phyloP scores from a whole-genome alignment of 2,888 invertebrate species.

The Melipona beecheii region DNA sequence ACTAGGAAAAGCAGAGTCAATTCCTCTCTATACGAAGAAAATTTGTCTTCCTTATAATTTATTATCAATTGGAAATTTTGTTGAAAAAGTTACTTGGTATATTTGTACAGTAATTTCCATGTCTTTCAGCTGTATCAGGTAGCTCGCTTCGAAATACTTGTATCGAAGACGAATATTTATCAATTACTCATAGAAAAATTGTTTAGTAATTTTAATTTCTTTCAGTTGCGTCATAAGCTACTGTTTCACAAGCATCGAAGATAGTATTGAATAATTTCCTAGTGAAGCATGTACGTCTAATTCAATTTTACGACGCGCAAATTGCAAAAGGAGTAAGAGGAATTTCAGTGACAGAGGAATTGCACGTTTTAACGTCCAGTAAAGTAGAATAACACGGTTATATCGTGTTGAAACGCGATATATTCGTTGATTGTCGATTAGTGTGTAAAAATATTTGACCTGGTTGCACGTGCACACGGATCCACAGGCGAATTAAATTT shows the following conservation, averaged over 20 bases:
- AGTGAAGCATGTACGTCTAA: neutral
- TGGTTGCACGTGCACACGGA: neutral
- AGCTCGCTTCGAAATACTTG: too few relatives aligned
- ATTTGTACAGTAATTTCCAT: too few relatives aligned
- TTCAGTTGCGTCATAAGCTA: too few relatives aligned
- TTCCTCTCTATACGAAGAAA: neutral
- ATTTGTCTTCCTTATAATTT: neutral
- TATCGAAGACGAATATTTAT: too few relatives aligned
- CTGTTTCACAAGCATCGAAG: neutral
- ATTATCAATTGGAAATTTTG: too few relatives aligned
- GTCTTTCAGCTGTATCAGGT: too few relatives aligned
- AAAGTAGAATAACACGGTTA: neutral
- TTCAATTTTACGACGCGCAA: neutral
- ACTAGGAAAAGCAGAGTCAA: neutral
- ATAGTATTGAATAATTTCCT: neutral
- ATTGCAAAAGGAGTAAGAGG: neutral
- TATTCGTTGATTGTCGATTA: neutral
- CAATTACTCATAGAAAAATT: too few relatives aligned
- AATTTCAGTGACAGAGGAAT: neutral
- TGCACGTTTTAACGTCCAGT: neutral
- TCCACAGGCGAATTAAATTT: neutral
- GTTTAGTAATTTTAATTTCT: too few relatives aligned
- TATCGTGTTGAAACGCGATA: slow-evolving; percentile 10
- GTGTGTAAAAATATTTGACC: neutral
- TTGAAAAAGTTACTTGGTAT: too few relatives aligned